Evolutionary conservation across 2,888 invertebrate genomes (phyloP).

Genomic region (Stratiomys singularior): DNA sequence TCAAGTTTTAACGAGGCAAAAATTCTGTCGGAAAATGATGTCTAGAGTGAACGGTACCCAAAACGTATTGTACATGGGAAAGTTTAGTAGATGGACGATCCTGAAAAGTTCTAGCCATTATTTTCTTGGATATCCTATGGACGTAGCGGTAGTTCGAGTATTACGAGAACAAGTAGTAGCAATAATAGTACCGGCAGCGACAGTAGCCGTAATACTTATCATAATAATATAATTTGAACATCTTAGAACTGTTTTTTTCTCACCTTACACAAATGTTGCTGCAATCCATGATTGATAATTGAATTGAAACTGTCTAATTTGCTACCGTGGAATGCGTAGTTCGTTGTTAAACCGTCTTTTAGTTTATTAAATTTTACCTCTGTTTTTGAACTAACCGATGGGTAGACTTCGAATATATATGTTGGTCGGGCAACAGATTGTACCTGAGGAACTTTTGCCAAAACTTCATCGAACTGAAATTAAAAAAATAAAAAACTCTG

Average conservation of each 20-base stretch:
- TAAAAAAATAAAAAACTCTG: background rate
- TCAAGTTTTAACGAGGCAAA: too few relatives aligned
- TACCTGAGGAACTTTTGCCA: constrained; percentile 67
- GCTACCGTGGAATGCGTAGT: constrained; percentile 84
- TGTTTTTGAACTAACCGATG: constrained; percentile 68
- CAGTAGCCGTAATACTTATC: background rate
- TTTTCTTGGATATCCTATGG: too few relatives aligned
- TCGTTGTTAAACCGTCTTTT: constrained; percentile 68
- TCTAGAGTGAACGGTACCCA: too few relatives aligned
- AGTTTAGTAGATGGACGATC: too few relatives aligned
- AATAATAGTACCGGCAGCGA: background rate
- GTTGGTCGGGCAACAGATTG: constrained; percentile 69
- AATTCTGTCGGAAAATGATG: too few relatives aligned
- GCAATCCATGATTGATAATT: constrained; percentile 80
- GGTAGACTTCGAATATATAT: constrained; percentile 75
- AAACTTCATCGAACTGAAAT: constrained; percentile 68
- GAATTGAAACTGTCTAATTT: constrained; percentile 84
- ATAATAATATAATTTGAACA: background rate
- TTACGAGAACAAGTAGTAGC: too few relatives aligned
- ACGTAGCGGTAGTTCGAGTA: too few relatives aligned
- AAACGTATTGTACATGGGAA: too few relatives aligned
- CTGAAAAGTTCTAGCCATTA: too few relatives aligned
- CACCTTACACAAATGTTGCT: constrained; percentile 77
- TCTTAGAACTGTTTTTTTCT: constrained; percentile 14
- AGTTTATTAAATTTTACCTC: constrained; percentile 69